Evolutionary conservation across 2,797 vertebrate genomes (phyloP).

Genomic region (Tapera naevia): DNA sequence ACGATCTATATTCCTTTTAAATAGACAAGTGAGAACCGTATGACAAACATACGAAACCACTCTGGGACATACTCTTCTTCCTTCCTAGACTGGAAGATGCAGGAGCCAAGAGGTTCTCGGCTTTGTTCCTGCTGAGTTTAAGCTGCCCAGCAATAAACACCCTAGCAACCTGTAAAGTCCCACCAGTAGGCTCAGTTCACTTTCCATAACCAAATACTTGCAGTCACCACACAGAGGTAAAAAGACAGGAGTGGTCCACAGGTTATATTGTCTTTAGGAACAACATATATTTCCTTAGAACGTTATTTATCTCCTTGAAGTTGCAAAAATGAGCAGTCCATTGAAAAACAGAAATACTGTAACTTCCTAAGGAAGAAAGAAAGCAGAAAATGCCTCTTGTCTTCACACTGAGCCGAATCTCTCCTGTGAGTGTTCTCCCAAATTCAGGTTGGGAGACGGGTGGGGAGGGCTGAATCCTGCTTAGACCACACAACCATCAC

Average conservation of each 20-base stretch:
- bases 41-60: background rate
- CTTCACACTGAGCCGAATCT: background rate
- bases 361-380: background rate
- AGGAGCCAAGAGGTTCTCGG: background rate
- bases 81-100: background rate
- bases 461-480: background rate
- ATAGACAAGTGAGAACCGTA: accelerated
- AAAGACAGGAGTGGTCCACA: background rate
- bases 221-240: background rate
- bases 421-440: background rate
- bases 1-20: background rate
- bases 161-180: background rate
- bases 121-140: background rate
- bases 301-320: background rate
- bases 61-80: background rate
- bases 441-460: accelerated
- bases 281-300: background rate
- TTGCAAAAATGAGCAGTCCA: background rate
- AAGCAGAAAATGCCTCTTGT: background rate
- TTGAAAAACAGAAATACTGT: background rate
- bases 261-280: background rate
- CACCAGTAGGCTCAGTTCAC: background rate
- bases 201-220: background rate
- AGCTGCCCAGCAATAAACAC: background rate
- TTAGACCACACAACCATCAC: background rate